Evolutionary conservation across 2,888 invertebrate species (phyloP).

Genomic region (Diarsia mendica): DNA sequence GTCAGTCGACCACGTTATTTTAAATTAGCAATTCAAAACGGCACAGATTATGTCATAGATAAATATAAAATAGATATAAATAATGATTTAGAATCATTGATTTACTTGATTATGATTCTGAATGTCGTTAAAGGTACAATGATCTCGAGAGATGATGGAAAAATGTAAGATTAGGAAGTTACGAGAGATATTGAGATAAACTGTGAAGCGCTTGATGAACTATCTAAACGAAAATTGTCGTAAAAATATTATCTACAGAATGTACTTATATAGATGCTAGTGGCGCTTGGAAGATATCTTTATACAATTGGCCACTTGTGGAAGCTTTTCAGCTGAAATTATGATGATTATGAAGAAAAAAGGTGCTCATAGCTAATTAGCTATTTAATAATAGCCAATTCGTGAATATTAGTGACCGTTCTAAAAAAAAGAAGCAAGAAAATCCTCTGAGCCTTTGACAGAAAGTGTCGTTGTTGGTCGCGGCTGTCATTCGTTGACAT

Average conservation of each 20-base stretch:
- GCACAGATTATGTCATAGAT: conserved; percentile 20
- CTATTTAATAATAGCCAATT: too few species aligned
- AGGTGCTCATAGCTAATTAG: not conserved
- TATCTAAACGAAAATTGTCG: not conserved
- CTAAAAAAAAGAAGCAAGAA: not conserved
- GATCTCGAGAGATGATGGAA: conserved; percentile 20
- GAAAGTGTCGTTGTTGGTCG: not conserved
- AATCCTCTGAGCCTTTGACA: not conserved
- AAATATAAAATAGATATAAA: conserved; percentile 17
- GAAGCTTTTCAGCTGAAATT: not conserved
- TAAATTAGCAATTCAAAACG: conserved; percentile 26
- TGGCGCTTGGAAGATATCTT: not conserved
- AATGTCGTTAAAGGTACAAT: conserved; percentile 41
- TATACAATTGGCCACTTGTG: not conserved
- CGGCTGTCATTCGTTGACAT: not conserved
- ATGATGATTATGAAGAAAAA: not conserved
- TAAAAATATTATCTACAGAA: not conserved
- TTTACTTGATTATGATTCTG: conserved; percentile 22
- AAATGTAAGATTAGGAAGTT: not conserved
- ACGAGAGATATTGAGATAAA: conserved; percentile 6
- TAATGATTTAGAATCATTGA: conserved; percentile 14
- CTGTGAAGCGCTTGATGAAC: not conserved
- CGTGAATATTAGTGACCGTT: too few species aligned
- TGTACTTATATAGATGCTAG: too few species aligned
- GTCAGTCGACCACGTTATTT: not conserved